phyloP scores from a whole-genome alignment of 92 coral and sea anemone genomes.

The Heteractis magnifica region DNA sequence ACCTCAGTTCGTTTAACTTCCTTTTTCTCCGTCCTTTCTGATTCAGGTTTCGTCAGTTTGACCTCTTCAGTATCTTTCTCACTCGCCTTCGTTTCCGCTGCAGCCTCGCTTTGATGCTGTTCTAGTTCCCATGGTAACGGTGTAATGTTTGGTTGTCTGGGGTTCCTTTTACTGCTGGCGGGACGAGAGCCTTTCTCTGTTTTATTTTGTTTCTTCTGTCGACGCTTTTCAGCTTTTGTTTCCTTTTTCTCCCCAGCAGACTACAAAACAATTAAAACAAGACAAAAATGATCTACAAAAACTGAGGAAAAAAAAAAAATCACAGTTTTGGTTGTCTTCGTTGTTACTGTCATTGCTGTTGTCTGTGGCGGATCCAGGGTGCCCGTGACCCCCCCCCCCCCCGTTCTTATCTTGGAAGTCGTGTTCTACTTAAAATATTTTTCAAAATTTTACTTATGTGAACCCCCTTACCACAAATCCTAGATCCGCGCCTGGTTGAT shows the following conservation, averaged over 20 bases:
- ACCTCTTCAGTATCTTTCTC: not conserved
- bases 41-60: not conserved
- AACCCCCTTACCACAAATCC: too few species aligned
- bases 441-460: too few species aligned
- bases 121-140: conserved; percentile 50
- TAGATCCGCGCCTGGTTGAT: too few species aligned
- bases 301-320: not conserved
- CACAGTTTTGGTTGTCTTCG: not conserved
- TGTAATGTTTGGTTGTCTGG: conserved; percentile 34
- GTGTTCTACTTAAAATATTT: too few species aligned
- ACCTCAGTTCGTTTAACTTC: not conserved
- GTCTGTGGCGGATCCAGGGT: too few species aligned
- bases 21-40: not conserved
- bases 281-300: too few species aligned
- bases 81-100: conserved; percentile 10
- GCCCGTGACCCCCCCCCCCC: too few species aligned
- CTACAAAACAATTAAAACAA: conserved; percentile 14
- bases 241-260: conserved; percentile 98
- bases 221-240: conserved; percentile 74
- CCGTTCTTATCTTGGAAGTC: too few species aligned
- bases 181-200: conserved; percentile 59
- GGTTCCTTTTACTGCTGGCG: conserved; percentile 47
- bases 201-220: conserved; percentile 64
- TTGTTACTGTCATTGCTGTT: too few species aligned
- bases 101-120: not conserved